Percentiles rank a stretch among this genome's conserved stretches.
These are phyloP conservation scores for Rhinopomastus cyanomelas DNA, from an alignment of 2,113 vertebrate genomes.

Conservation along the genomic window DNA sequence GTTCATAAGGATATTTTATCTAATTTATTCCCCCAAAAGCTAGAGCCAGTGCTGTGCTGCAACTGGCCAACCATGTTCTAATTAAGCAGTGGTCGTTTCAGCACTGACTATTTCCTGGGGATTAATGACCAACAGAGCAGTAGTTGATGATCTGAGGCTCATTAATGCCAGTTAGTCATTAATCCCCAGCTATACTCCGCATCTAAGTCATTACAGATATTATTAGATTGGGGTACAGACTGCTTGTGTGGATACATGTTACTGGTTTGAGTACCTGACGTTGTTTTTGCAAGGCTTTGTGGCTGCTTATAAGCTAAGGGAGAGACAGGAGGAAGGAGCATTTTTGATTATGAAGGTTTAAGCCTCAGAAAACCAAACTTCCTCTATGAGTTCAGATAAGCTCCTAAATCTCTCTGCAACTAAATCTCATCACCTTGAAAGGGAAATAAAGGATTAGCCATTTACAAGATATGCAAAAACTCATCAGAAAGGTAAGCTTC, in stretches of 20 bases:
- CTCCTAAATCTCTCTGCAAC: conserved; percentile 24
- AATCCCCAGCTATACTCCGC: conserved; percentile 27
- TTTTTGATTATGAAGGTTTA: conserved; percentile 27
- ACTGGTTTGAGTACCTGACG: background rate
- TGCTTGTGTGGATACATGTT: background rate
- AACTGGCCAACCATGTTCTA: conserved; percentile 22
- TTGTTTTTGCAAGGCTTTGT: background rate
- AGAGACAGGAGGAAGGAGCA: background rate
- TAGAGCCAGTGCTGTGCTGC: background rate
- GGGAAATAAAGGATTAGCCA: background rate
- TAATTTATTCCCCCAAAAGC: background rate
- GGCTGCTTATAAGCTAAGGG: background rate
- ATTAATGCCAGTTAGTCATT: conserved; percentile 49
- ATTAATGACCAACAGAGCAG: conserved; percentile 57
- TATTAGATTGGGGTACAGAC: background rate
- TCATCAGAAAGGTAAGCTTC: background rate
- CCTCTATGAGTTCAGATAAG: background rate
- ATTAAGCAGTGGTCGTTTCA: conserved; percentile 36
- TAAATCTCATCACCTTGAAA: conserved; percentile 13
- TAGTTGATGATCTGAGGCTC: conserved; percentile 45
- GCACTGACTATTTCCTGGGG: conserved; percentile 41
- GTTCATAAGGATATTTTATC: background rate
- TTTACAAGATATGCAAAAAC: conserved; percentile 25
- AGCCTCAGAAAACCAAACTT: conserved; percentile 23
- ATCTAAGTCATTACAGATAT: conserved; percentile 10